Conservation (phyloP, 2,888 invertebrate genomes). For the Hyposoter didymator region DNA sequence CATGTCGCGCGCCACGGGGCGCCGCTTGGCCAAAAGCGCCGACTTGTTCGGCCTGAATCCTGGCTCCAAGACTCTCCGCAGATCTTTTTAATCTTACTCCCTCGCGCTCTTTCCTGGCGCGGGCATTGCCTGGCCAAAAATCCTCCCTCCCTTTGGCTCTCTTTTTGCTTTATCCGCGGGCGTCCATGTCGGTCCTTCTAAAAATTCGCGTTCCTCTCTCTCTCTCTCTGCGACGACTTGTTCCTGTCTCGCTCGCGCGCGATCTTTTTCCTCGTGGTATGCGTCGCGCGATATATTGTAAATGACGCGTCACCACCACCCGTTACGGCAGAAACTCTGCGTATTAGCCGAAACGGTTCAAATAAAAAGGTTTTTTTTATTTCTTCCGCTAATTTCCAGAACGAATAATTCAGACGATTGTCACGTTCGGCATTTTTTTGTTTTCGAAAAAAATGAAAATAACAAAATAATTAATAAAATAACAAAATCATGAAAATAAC, state of each 20-base stretch:
- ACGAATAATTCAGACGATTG: slow-evolving; percentile 20
- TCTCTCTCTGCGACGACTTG: not conserved
- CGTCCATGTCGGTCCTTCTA: slow-evolving; percentile 48
- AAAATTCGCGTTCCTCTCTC: slow-evolving; percentile 32
- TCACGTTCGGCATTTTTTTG: slow-evolving; percentile 35
- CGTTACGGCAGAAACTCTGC: slow-evolving; percentile 68
- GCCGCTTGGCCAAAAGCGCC: slow-evolving; percentile 80
- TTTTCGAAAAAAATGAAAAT: too few relatives aligned
- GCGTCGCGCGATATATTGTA: slow-evolving; percentile 77
- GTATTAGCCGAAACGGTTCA: slow-evolving; percentile 30
- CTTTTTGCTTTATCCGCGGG: slow-evolving; percentile 59
- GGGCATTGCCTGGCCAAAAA: slow-evolving; percentile 19
- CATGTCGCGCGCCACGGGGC: slow-evolving; percentile 83
- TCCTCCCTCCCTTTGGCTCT: slow-evolving; percentile 28
- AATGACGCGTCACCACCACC: slow-evolving; percentile 79
- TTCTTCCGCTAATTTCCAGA: slow-evolving; percentile 50
- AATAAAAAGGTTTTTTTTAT: slow-evolving; percentile 56
- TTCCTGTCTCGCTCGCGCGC: not conserved
- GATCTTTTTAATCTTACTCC: slow-evolving; percentile 40
- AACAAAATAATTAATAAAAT: too few relatives aligned
- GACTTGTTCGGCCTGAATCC: slow-evolving; percentile 70
- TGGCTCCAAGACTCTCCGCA: slow-evolving; percentile 53
- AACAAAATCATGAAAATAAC: too few relatives aligned
- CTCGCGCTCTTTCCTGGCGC: slow-evolving; percentile 48
- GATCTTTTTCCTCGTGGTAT: slow-evolving; percentile 48